Evolutionary conservation across 1,140 invertebrate species (phyloP), one percentile per base, ranked within the genome.

Genomic region (Platorchestia sp.): DNA sequence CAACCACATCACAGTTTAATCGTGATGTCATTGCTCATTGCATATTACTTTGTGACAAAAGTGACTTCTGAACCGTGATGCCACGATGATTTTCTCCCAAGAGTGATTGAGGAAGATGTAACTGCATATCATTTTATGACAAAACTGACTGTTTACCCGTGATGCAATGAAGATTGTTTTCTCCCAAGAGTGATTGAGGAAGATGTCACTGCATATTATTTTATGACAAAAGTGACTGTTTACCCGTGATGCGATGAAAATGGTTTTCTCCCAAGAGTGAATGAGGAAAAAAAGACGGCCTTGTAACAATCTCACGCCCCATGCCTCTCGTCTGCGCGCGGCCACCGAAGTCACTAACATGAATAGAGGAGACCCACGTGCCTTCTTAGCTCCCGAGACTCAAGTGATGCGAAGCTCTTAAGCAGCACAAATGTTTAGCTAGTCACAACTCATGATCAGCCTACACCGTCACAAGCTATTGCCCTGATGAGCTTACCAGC

Each of bases 351-450:
- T 27, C 59, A 3, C 59, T 75, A 75, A 75, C 59, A 22, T 75
- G 59, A 36, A 75, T 75, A 75, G 59, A 75, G 59, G 36, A 75
- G 59, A 22, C 27, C 5, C 87, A 90, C 87, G 87, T 90, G 87
- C 44, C 87, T 90, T 22, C 41, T 7, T 43, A 14, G 41, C 87
- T 42, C 19, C 87, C 41, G 41, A 44, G 41, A 90, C 87, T 90
- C 87, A 90, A 90, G 87, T 90, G 87, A 43, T 43, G 87, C 36
- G 87, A 90, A 90, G 87, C 87, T 42, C 87, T 90, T 90, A 90
- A 90, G 87, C 41, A 90, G 41, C 5, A 14, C 87, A 90, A 90
- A 90, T 90, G 87, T 90, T 90, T 90, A 43, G 87, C 44, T 90
- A 90, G 87, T 45, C 44, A 44, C 87, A 44, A 44, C 87, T 90